Conservation (phyloP, 2,113 vertebrate species). For the Chloropsis cyanopogon region DNA sequence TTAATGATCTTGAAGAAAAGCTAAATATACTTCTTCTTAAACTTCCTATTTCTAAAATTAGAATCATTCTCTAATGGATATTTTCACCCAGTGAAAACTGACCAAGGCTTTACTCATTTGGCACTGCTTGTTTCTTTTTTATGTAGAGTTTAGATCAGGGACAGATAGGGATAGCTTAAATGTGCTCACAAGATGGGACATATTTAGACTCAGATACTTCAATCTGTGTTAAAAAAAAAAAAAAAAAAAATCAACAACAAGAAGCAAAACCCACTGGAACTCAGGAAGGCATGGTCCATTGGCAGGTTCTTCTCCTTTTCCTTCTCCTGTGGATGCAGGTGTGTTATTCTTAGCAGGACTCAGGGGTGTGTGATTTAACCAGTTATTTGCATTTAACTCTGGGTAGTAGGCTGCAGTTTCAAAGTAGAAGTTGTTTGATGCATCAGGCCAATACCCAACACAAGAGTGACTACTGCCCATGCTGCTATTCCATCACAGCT, state of each 20-base stretch:
- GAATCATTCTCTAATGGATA: neutral
- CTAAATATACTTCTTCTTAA: neutral
- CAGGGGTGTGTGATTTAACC: neutral
- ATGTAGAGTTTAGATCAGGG: neutral
- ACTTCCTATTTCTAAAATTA: neutral
- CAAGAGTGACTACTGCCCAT: neutral
- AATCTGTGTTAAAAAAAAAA: neutral
- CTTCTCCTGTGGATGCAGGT: neutral
- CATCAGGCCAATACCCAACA: neutral
- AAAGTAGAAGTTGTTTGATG: neutral
- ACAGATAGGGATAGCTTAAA: neutral
- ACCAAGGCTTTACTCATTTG: neutral
- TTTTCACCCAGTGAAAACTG: neutral
- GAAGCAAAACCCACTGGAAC: neutral
- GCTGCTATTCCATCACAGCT: neutral
- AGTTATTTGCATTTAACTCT: rapidly evolving
- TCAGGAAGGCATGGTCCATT: neutral
- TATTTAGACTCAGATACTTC: neutral
- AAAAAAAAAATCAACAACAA: neutral
- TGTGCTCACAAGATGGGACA: neutral
- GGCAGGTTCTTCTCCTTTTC: neutral
- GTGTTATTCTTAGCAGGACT: neutral
- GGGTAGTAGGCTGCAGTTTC: neutral
- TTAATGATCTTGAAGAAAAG: neutral
- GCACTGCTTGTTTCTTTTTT: neutral